These are phyloP conservation scores for Blastobasis lacticolella DNA, from an alignment of 2,888 invertebrate species.

Conservation along the genomic window DNA sequence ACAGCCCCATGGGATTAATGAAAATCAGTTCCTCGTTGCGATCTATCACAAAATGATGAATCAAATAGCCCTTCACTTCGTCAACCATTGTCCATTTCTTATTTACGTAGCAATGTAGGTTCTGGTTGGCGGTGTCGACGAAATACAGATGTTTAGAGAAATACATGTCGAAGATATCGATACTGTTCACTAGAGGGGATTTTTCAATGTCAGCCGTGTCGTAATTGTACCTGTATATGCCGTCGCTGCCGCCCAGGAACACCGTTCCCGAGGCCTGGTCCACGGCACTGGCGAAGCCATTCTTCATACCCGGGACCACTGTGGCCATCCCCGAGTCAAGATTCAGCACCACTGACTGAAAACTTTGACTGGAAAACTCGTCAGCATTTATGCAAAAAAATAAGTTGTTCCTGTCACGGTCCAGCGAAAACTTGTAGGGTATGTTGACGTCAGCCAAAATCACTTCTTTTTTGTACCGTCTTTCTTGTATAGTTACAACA, in stretches of 20 bases:
- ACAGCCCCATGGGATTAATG: conserved; percentile 35
- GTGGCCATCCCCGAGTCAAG: conserved; percentile 27
- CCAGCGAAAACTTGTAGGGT: conserved; percentile 42
- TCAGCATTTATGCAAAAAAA: conserved; percentile 53
- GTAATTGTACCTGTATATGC: conserved; percentile 44
- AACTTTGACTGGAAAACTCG: conserved; percentile 48
- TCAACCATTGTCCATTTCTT: conserved; percentile 19
- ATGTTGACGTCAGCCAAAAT: conserved; percentile 43
- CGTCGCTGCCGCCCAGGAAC: conserved; percentile 47
- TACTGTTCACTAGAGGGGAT: conserved; percentile 26
- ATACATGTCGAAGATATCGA: conserved; percentile 48
- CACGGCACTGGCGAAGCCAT: conserved; percentile 50
- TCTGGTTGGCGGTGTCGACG: conserved; percentile 40
- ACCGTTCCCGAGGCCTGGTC: conserved; percentile 33
- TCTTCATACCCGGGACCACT: conserved; percentile 40
- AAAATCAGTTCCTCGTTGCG: conserved; percentile 30
- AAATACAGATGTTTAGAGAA: conserved; percentile 37
- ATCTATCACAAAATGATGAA: conserved; percentile 41
- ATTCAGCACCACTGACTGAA: conserved; percentile 41
- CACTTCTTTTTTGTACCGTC: conserved; percentile 28
- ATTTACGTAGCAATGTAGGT: conserved; percentile 27
- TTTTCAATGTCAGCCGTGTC: conserved; percentile 26
- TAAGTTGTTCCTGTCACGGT: conserved; percentile 31
- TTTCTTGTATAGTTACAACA: conserved; percentile 19
- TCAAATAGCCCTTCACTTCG: conserved; percentile 28